Evolutionary conservation across 2,113 vertebrate genomes (phyloP).

Genomic region (Trichomycterus rosablanca): DNA sequence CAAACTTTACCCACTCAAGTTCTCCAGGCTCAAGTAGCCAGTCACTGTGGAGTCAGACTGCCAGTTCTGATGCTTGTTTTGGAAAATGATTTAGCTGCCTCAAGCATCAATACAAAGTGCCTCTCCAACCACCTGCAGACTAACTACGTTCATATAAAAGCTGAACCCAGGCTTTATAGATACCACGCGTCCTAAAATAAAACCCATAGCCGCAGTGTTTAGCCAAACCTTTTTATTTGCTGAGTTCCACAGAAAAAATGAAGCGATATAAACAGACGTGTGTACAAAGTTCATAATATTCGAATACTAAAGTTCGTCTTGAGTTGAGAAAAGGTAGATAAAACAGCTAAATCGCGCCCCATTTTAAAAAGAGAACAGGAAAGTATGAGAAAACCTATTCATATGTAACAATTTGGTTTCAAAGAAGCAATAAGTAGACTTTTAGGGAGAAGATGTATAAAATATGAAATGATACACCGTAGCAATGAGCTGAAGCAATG

Average conservation of each 20-base stretch:
- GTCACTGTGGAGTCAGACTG: too few relatives aligned
- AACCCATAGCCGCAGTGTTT: constrained; percentile 3
- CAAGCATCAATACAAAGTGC: too few relatives aligned
- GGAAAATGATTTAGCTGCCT: too few relatives aligned
- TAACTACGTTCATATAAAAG: too few relatives aligned
- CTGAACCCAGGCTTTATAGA: too few relatives aligned
- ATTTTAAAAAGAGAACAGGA: constrained; percentile 61
- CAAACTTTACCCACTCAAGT: too few relatives aligned
- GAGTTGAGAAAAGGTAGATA: constrained; percentile 60
- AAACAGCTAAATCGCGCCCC: constrained; percentile 66
- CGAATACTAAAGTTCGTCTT: constrained; percentile 74
- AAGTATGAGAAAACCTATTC: constrained; percentile 59
- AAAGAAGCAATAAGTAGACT: constrained; percentile 59
- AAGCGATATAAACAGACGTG: constrained; percentile 62
- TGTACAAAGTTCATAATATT: constrained; percentile 73
- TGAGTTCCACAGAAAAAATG: constrained; percentile 60
- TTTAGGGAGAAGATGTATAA: constrained; percentile 29
- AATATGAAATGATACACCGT: constrained; percentile 7
- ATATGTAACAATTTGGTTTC: constrained; percentile 27
- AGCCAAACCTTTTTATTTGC: constrained; percentile 71
- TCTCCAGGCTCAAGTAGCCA: too few relatives aligned
- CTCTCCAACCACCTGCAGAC: too few relatives aligned
- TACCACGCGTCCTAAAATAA: too few relatives aligned
- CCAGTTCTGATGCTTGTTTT: too few relatives aligned
- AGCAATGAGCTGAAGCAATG: background rate